Evolutionary conservation across 2,113 vertebrate species (phyloP).

Genomic region (Hystrix cristata): DNA sequence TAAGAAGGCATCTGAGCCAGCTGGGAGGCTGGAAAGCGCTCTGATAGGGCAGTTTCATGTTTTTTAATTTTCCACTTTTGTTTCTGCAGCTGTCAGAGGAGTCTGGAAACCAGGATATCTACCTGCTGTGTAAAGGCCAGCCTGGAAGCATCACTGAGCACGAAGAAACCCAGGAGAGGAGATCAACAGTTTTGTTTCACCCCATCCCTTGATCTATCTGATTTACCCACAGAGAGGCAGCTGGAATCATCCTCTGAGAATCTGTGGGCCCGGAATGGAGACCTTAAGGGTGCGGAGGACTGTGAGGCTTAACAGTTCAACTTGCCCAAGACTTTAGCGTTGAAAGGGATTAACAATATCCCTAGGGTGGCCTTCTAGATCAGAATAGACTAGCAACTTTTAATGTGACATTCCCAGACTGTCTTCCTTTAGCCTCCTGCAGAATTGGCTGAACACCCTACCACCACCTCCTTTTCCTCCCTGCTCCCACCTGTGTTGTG

Average conservation of each 20-base stretch:
- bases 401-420: neutral
- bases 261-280: slow-evolving; percentile 57
- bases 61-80: slow-evolving; percentile 73
- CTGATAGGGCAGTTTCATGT: neutral
- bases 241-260: slow-evolving; percentile 50
- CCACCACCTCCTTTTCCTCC: neutral
- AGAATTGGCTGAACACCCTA: neutral
- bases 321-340: slow-evolving; percentile 31
- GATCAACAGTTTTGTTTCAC: slow-evolving; percentile 57
- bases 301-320: slow-evolving; percentile 24
- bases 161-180: slow-evolving; percentile 66
- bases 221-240: slow-evolving; percentile 59
- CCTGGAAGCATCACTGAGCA: slow-evolving; percentile 66
- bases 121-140: slow-evolving; percentile 65
- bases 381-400: neutral
- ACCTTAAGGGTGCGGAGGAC: slow-evolving; percentile 37
- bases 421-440: neutral
- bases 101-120: slow-evolving; percentile 53
- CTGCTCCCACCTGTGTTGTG: neutral
- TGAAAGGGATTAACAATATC: neutral
- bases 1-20: neutral
- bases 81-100: slow-evolving; percentile 78
- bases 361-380: neutral
- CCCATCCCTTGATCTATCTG: slow-evolving; percentile 53
- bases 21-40: neutral